Conservation (phyloP, 2,113 vertebrate genomes). For the Accipiter cooperii region DNA sequence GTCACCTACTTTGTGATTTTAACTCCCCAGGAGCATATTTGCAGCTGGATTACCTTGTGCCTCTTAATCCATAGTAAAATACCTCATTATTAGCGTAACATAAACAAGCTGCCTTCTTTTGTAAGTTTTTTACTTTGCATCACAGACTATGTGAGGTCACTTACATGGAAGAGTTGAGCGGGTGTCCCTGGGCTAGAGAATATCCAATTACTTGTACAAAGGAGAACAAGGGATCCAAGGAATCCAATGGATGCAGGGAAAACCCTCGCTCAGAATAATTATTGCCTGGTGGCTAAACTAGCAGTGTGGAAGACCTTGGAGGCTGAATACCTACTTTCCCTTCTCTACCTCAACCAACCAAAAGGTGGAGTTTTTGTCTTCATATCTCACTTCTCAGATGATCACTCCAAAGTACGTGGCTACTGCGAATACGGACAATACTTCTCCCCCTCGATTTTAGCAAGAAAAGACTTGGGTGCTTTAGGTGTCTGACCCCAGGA, state of each 20-base stretch:
- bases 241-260: neutral
- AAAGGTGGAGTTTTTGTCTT: neutral
- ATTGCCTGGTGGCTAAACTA: neutral
- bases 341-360: neutral
- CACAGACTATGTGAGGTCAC: neutral
- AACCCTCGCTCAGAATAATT: neutral
- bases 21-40: neutral
- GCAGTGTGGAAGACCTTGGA: neutral
- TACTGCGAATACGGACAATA: neutral
- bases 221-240: neutral
- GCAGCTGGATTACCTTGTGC: neutral
- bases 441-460: neutral
- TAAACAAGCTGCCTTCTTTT: neutral
- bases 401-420: neutral
- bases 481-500: neutral
- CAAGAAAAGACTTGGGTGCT: neutral
- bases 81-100: neutral
- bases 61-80: neutral
- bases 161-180: neutral
- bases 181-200: neutral
- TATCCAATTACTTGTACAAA: neutral
- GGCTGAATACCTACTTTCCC: neutral
- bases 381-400: neutral
- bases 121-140: neutral
- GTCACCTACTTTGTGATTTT: neutral